Evolutionary conservation across 2,888 invertebrate species (phyloP).

Genomic region (Acanthacorydalis orientalis): DNA sequence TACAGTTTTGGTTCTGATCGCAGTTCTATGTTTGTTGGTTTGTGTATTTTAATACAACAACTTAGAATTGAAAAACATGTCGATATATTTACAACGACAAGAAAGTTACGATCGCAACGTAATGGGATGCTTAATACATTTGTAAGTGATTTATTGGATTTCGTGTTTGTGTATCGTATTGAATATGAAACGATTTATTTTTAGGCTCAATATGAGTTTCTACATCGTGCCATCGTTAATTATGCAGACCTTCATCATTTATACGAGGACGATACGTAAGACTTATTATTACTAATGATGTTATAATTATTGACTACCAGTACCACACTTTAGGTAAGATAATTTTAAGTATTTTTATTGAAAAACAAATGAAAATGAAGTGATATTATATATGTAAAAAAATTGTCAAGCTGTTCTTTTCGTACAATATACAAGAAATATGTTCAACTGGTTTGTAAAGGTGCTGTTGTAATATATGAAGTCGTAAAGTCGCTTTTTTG

Average conservation of each 20-base stretch:
- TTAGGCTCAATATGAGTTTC: slow-evolving; percentile 83
- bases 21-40: slow-evolving; percentile 77
- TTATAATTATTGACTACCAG: not conserved
- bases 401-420: no score
- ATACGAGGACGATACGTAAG: slow-evolving; percentile 26
- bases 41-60: slow-evolving; percentile 73
- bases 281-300: not conserved
- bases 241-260: slow-evolving; percentile 76
- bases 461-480: no score
- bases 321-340: no score
- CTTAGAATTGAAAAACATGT: slow-evolving; percentile 68
- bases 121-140: slow-evolving; percentile 69
- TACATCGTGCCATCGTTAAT: slow-evolving; percentile 80
- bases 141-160: slow-evolving; percentile 34
- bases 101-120: slow-evolving; percentile 72
- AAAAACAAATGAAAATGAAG: no score
- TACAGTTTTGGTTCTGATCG: slow-evolving; percentile 67
- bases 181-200: slow-evolving; percentile 15
- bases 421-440: no score
- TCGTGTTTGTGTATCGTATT: not conserved
- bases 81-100: slow-evolving; percentile 68
- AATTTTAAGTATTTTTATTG: no score
- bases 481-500: no score
- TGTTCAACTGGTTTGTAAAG: no score
- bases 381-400: no score